Evolutionary conservation across 2,797 vertebrate species (phyloP).

Genomic region (Poeciliopsis presidionis): DNA sequence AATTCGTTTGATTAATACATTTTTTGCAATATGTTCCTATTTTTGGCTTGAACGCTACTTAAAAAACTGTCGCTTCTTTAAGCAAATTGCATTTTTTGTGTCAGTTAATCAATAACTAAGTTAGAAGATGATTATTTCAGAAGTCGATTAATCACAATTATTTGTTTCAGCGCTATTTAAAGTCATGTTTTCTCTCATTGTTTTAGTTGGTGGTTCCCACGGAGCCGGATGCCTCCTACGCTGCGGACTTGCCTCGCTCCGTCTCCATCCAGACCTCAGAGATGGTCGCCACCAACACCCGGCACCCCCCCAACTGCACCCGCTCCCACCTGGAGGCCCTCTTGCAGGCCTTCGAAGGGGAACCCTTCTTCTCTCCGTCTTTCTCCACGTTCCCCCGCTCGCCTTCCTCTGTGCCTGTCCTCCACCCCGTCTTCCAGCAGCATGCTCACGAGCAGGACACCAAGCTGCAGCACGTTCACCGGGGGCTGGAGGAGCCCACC

Average conservation of each 20-base stretch:
- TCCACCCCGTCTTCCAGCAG: conserved; percentile 32
- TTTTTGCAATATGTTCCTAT: no score
- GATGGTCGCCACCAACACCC: conserved; percentile 96
- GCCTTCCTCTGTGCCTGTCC: conserved; percentile 25
- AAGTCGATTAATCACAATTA: no score
- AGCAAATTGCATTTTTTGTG: background rate
- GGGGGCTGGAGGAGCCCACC: conserved; percentile 17
- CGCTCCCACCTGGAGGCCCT: conserved; percentile 92
- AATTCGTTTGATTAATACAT: no score
- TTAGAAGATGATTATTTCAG: no score
- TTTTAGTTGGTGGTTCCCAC: conserved; percentile 90
- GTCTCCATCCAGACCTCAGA: conserved; percentile 96
- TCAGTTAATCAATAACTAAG: background rate
- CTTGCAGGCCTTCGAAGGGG: conserved; percentile 92
- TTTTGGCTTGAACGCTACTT: no score
- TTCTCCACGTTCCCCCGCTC: conserved; percentile 26
- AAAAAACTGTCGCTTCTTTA: no score
- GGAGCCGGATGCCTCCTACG: conserved; percentile 85
- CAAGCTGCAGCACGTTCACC: conserved; percentile 21
- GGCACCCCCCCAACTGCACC: conserved; percentile 89
- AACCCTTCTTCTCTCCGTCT: conserved; percentile 84
- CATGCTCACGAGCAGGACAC: conserved; percentile 40
- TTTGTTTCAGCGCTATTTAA: no score
- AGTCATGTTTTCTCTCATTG: background rate
- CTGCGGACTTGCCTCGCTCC: conserved; percentile 89